Percentiles rank a stretch among this genome's conserved stretches.
These are phyloP conservation scores for Metallyticus violacea DNA, from an alignment of 2,888 invertebrate species.

Conservation along the genomic window DNA sequence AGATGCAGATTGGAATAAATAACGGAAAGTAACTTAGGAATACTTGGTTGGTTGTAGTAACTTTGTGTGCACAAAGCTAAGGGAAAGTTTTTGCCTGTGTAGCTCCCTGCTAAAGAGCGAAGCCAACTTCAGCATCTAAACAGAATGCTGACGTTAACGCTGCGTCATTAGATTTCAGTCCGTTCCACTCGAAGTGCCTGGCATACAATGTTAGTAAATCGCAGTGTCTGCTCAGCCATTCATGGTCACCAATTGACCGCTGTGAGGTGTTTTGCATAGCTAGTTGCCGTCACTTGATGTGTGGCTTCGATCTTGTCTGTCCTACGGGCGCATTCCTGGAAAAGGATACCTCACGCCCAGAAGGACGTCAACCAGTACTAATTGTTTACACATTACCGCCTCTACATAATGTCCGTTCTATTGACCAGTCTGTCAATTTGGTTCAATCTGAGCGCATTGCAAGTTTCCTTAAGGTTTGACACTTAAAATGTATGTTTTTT, in stretches of 20 bases:
- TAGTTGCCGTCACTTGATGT: background rate
- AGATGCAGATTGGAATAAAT: too few relatives aligned
- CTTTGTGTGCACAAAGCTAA: too few relatives aligned
- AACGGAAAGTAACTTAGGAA: too few relatives aligned
- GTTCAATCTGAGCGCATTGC: background rate
- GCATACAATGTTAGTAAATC: background rate
- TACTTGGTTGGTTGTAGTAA: too few relatives aligned
- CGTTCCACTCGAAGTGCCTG: background rate
- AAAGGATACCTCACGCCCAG: background rate
- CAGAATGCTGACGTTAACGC: too few relatives aligned
- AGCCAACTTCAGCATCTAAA: too few relatives aligned
- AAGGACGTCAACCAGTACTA: background rate
- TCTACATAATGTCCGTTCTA: background rate
- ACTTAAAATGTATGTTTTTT: too few relatives aligned
- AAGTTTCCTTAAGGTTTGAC: too few relatives aligned
- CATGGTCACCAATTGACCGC: too few relatives aligned
- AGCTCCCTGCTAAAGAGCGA: too few relatives aligned
- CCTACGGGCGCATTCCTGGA: background rate
- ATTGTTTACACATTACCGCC: background rate
- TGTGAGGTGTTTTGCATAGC: background rate
- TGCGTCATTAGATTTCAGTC: background rate
- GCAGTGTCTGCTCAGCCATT: background rate
- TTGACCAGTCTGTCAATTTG: background rate
- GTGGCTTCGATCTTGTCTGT: background rate
- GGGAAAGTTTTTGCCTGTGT: too few relatives aligned